Percentiles rank a stretch among this genome's conserved stretches.
Conservation (phyloP, 2,888 invertebrate genomes). For the Pristionchus arcanus region DNA sequence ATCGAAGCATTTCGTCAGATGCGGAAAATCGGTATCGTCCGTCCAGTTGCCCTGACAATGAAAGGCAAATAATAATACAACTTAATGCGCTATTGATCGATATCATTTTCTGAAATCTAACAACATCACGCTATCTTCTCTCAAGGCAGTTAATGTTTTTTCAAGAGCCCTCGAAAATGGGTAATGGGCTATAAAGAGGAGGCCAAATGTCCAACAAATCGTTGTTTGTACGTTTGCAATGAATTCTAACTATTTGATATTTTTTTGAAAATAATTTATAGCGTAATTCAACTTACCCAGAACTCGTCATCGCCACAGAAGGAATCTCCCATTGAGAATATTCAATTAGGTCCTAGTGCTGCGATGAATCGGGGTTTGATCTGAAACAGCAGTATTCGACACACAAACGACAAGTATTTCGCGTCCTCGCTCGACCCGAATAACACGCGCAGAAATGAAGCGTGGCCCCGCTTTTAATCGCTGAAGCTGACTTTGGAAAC, state of each 20-base stretch:
- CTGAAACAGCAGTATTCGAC: background rate
- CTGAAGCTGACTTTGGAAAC: background rate
- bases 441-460: background rate
- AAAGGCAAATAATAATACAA: too few species aligned
- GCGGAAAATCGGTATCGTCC: constrained; percentile 63
- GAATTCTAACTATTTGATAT: background rate
- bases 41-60: background rate
- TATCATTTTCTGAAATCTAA: too few species aligned
- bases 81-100: too few species aligned
- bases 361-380: background rate
- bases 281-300: background rate
- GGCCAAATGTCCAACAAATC: background rate
- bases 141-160: too few species aligned
- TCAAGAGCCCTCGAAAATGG: background rate
- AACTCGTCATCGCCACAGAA: background rate
- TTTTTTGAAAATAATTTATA: background rate
- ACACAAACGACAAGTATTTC: background rate
- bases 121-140: too few species aligned
- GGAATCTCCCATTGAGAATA: background rate
- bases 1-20: constrained; percentile 73
- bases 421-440: background rate
- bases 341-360: background rate
- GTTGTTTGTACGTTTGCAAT: background rate
- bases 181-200: background rate
- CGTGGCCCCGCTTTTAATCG: constrained; percentile 2